Evolutionary conservation across 2,797 vertebrate genomes (phyloP).

Genomic region (Chelmon rostratus): DNA sequence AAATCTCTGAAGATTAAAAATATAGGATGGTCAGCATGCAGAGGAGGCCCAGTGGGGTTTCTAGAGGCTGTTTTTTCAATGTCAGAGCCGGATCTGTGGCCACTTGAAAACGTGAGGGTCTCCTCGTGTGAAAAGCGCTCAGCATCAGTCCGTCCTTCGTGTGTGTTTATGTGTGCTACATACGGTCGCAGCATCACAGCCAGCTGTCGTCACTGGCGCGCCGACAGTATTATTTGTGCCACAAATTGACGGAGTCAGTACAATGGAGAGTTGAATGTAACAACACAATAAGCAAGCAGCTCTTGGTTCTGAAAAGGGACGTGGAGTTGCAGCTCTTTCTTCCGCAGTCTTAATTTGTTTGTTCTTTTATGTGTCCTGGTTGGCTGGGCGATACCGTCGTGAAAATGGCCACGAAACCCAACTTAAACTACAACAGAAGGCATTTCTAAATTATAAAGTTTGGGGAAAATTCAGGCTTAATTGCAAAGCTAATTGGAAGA

Average conservation of each 20-base stretch:
- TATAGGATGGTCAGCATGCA: conserved; percentile 52
- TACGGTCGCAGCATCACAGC: conserved; percentile 42
- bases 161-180: conserved; percentile 43
- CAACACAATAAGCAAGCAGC: conserved; percentile 54
- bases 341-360: conserved; percentile 31
- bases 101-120: conserved; percentile 52
- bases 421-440: conserved; percentile 51
- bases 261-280: conserved; percentile 75
- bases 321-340: conserved; percentile 33
- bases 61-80: conserved; percentile 35
- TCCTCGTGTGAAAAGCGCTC: conserved; percentile 46
- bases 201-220: conserved; percentile 29
- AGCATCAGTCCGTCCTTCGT: conserved; percentile 51
- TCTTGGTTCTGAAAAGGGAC: conserved; percentile 32
- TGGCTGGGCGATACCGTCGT: conserved; percentile 8
- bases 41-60: conserved; percentile 46
- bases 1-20: conserved; percentile 59
- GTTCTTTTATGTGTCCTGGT: conserved; percentile 4
- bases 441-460: conserved; percentile 44
- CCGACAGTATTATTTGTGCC: conserved; percentile 67
- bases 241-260: conserved; percentile 45
- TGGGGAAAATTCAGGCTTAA: conserved; percentile 15
- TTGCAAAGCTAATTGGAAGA: conserved; percentile 45
- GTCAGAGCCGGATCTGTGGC: conserved; percentile 58
- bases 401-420: conserved; percentile 15